Percentiles rank a stretch among this genome's conserved stretches.
Conservation (phyloP, 2,113 vertebrate species). For the Ardeotis arabs region DNA sequence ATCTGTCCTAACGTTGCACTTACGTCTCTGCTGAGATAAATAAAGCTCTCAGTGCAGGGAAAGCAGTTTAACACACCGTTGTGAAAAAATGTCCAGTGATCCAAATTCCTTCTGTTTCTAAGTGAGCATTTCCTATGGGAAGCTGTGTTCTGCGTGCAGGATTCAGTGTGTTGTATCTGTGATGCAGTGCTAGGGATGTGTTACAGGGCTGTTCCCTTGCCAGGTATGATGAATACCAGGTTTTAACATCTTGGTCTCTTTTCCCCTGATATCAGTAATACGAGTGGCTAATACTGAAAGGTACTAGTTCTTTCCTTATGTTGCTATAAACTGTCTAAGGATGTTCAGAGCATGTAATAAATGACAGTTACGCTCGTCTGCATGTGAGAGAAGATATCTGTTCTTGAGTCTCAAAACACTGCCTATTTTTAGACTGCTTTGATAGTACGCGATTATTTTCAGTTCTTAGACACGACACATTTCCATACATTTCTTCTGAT, state of each 20-base stretch:
- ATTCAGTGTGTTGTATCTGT: not conserved
- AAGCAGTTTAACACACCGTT: not conserved
- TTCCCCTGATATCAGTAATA: not conserved
- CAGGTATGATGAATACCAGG: not conserved
- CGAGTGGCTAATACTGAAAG: not conserved
- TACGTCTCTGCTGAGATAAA: not conserved
- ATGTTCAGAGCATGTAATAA: not conserved
- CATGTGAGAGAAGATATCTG: not conserved
- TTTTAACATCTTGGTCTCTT: not conserved
- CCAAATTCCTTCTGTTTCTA: not conserved
- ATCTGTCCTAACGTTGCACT: not conserved
- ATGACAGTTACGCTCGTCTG: not conserved
- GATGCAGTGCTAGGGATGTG: not conserved
- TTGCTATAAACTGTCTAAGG: not conserved
- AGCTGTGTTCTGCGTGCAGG: not conserved
- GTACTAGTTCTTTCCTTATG: not conserved
- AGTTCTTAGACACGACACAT: not conserved
- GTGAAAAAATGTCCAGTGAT: not conserved
- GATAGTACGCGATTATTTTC: not conserved
- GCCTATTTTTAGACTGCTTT: not conserved
- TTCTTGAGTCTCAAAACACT: not conserved
- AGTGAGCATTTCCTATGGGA: not conserved
- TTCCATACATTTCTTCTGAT: not conserved
- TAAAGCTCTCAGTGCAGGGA: not conserved
- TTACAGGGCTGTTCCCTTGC: not conserved